Conservation (phyloP, 1,140 invertebrate genomes). For the Lepidotrigona ventralis region DNA sequence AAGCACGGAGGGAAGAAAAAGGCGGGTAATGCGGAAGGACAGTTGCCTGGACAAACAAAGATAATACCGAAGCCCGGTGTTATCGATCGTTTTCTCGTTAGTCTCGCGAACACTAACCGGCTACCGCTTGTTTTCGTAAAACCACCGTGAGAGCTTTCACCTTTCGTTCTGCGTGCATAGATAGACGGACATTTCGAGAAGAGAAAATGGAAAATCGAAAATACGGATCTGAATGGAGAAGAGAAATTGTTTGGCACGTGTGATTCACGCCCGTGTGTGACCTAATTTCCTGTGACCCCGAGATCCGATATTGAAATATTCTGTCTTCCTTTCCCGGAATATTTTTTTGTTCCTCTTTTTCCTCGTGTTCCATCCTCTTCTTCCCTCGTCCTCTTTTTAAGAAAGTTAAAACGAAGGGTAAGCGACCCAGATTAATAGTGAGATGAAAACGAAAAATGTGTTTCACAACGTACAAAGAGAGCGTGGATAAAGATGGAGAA, state of each 20-base stretch:
- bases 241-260: background rate
- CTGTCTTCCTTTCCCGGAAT: background rate
- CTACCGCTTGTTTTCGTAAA: constrained; percentile 12
- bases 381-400: too few species aligned
- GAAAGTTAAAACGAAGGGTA: background rate
- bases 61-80: background rate
- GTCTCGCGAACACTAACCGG: background rate
- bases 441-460: constrained; percentile 5
- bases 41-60: constrained; percentile 36
- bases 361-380: background rate
- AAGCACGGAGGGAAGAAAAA: background rate
- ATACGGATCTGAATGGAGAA: background rate
- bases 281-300: background rate
- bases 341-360: background rate
- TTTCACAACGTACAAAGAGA: constrained; percentile 5
- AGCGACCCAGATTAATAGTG: constrained; percentile 38
- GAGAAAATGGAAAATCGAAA: background rate
- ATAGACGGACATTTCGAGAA: background rate
- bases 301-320: constrained; percentile 1
- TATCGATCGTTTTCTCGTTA: constrained; percentile 24
- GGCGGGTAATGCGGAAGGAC: background rate
- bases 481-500: background rate
- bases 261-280: background rate
- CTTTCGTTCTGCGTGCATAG: background rate
- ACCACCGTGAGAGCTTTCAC: background rate